These are phyloP conservation scores for Geopemphigus sp. DNA, from an alignment of 1,140 invertebrate species.

Conservation along the genomic window DNA sequence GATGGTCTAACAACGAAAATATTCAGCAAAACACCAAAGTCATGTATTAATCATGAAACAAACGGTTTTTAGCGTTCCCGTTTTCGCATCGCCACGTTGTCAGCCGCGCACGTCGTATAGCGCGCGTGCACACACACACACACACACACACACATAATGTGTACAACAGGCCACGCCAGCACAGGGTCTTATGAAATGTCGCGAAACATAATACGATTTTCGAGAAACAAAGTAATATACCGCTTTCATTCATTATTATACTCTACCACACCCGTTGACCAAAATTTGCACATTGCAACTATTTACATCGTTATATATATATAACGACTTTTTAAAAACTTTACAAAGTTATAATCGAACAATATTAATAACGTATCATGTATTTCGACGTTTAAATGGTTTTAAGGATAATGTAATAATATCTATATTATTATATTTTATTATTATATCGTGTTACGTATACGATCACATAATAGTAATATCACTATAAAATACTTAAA, in stretches of 20 bases:
- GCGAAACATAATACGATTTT: neutral
- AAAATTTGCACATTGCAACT: neutral
- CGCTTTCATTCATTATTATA: neutral
- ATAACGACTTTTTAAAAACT: too few species aligned
- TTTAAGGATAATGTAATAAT: too few species aligned
- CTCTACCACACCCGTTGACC: neutral
- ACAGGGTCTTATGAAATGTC: neutral
- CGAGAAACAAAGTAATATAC: neutral
- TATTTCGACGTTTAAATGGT: too few species aligned
- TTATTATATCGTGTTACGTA: too few species aligned
- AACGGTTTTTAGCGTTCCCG: constrained; percentile 43
- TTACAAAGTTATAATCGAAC: too few species aligned
- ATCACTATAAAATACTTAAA: too few species aligned
- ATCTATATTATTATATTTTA: too few species aligned
- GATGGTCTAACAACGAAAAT: constrained; percentile 36
- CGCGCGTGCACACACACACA: too few species aligned
- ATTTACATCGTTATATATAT: neutral
- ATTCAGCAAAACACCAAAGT: constrained; percentile 32
- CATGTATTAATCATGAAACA: constrained; percentile 49
- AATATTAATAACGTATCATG: too few species aligned
- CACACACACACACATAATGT: neutral
- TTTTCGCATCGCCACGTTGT: constrained; percentile 15
- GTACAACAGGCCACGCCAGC: too few species aligned
- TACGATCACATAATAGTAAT: too few species aligned
- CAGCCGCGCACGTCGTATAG: neutral